Conservation (phyloP, 2,113 vertebrate species). For the Gadus chalcogrammus region DNA sequence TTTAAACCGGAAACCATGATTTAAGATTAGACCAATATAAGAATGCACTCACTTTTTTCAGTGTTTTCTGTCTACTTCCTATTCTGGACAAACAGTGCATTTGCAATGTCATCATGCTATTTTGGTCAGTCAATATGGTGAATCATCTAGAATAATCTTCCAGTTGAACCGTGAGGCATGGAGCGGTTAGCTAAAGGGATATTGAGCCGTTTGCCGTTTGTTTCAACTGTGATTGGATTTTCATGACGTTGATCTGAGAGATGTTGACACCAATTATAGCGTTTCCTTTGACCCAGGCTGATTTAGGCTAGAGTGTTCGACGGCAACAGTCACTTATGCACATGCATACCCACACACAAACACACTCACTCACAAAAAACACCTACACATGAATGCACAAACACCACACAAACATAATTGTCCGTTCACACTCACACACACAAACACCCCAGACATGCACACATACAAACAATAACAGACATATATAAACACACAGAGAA, state of each 20-base stretch:
- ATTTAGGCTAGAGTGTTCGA: slow-evolving; percentile 23
- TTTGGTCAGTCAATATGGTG: slow-evolving; percentile 62
- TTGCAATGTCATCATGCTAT: slow-evolving; percentile 48
- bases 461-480: slow-evolving; percentile 1
- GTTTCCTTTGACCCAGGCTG: slow-evolving; percentile 42
- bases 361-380: not conserved
- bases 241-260: slow-evolving; percentile 54
- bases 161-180: slow-evolving; percentile 41
- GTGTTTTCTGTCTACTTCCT: not conserved
- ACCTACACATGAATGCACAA: slow-evolving; percentile 3
- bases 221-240: slow-evolving; percentile 49
- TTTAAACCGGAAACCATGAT: too few species aligned
- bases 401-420: not conserved
- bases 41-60: too few species aligned
- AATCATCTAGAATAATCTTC: slow-evolving; percentile 60
- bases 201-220: slow-evolving; percentile 42
- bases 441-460: not conserved
- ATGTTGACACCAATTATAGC: slow-evolving; percentile 56
- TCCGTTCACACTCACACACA: not conserved
- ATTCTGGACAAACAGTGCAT: slow-evolving; percentile 26
- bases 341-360: not conserved
- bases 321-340: not conserved
- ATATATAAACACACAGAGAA: not conserved
- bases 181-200: slow-evolving; percentile 38
- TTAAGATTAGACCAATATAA: too few species aligned